Conservation (phyloP, 2,797 vertebrate genomes). For the Chelidonichthys spinosus region DNA sequence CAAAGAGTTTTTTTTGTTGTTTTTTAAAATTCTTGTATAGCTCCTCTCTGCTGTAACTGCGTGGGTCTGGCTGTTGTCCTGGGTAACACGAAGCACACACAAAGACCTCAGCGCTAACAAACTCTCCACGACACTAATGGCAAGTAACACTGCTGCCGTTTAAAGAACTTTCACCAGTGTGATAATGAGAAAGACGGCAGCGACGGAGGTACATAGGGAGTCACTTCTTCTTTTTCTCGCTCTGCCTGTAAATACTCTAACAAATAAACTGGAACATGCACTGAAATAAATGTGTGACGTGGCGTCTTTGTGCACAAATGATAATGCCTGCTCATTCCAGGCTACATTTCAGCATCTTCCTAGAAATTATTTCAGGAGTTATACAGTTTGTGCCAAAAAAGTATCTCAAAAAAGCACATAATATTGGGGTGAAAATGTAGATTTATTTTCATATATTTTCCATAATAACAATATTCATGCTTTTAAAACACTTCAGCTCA, state of each 20-base stretch:
- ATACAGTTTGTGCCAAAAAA: not conserved
- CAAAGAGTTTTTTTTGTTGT: conserved; percentile 9
- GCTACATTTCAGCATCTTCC: conserved; percentile 25
- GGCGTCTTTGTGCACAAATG: conserved; percentile 5
- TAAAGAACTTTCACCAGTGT: conserved; percentile 53
- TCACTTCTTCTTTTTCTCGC: conserved; percentile 66
- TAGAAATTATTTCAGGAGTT: not conserved
- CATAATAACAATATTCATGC: not conserved
- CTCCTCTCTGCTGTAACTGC: conserved; percentile 21
- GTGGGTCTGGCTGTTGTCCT: conserved; percentile 57
- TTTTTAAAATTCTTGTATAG: conserved; percentile 19
- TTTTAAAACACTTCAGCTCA: not conserved
- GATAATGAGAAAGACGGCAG: conserved; percentile 33
- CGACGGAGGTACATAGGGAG: conserved; percentile 50
- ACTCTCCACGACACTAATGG: conserved; percentile 65
- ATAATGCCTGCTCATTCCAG: not conserved
- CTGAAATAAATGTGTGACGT: conserved; percentile 40
- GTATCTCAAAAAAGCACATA: not conserved
- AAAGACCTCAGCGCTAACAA: conserved; percentile 60
- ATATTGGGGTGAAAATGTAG: not conserved
- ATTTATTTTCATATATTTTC: too few species aligned
- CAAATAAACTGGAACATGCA: conserved; percentile 86
- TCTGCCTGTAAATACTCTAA: conserved; percentile 85
- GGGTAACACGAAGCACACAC: conserved; percentile 40
- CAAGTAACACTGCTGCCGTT: conserved; percentile 51